Conservation (phyloP, 2,797 vertebrate species). For the Leucoraja ocellata region DNA sequence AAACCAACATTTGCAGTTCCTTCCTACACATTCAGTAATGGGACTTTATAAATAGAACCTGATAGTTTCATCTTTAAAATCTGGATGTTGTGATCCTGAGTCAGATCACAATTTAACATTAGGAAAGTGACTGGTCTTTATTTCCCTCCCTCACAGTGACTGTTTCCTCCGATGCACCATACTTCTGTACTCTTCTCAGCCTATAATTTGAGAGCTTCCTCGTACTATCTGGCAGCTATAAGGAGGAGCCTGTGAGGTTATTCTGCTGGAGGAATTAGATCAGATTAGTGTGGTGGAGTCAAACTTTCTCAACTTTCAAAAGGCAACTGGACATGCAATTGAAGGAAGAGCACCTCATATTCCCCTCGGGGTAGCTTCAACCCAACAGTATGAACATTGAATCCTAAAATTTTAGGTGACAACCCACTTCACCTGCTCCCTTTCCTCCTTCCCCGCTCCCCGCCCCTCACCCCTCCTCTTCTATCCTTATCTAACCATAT, state of each 20-base stretch:
- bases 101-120: neutral
- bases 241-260: neutral
- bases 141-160: neutral
- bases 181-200: neutral
- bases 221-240: neutral
- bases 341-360: neutral
- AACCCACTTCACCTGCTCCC: too few species aligned
- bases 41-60: neutral
- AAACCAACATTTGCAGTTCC: too few species aligned
- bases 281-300: neutral
- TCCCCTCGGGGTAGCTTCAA: too few species aligned
- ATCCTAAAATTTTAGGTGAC: too few species aligned
- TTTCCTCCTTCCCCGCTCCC: too few species aligned
- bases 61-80: neutral
- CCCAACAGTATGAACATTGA: too few species aligned
- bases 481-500: too few species aligned
- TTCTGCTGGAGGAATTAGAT: neutral
- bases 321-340: neutral
- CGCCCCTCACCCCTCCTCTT: too few species aligned
- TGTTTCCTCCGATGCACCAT: neutral
- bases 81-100: neutral
- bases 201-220: neutral
- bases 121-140: neutral
- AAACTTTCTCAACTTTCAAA: neutral
- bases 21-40: too few species aligned